Conservation (phyloP, 2,797 vertebrate species). For the Chloroceryle amazona region DNA sequence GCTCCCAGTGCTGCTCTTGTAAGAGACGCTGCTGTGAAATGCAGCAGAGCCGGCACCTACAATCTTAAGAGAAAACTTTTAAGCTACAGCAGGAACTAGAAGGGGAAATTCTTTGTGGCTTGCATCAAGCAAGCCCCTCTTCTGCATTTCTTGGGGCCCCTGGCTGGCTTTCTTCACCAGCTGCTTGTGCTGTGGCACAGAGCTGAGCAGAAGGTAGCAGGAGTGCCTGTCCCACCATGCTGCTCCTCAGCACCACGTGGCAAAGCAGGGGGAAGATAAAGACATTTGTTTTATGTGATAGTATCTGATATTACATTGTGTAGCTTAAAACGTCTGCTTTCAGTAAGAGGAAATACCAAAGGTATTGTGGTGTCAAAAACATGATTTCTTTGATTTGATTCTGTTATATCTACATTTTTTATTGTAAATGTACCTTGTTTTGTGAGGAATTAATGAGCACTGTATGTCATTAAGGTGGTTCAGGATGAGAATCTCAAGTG, state of each 20-base stretch:
- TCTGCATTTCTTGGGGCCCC: not conserved
- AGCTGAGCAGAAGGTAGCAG: not conserved
- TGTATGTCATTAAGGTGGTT: not conserved
- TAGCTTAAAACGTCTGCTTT: not conserved
- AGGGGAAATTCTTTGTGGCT: conserved; percentile 25
- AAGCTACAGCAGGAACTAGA: not conserved
- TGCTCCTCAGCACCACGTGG: not conserved
- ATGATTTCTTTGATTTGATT: not conserved
- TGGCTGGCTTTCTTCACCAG: not conserved
- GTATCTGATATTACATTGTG: not conserved
- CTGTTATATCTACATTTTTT: not conserved
- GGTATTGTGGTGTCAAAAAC: not conserved
- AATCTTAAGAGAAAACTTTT: not conserved
- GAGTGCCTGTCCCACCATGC: fast-evolving
- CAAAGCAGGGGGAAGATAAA: not conserved
- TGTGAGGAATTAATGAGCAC: not conserved
- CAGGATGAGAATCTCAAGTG: too few species aligned
- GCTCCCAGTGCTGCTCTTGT: not conserved
- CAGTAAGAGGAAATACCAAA: not conserved
- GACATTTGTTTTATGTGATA: not conserved
- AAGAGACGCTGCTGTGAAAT: not conserved
- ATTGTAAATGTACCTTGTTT: fast-evolving
- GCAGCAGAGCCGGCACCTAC: not conserved
- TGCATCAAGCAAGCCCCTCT: not conserved
- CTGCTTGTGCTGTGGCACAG: not conserved